phyloP scores from a whole-genome alignment of 30 jellyfish, hydroid and myxozoan species.

The Sanderia malayensis region DNA sequence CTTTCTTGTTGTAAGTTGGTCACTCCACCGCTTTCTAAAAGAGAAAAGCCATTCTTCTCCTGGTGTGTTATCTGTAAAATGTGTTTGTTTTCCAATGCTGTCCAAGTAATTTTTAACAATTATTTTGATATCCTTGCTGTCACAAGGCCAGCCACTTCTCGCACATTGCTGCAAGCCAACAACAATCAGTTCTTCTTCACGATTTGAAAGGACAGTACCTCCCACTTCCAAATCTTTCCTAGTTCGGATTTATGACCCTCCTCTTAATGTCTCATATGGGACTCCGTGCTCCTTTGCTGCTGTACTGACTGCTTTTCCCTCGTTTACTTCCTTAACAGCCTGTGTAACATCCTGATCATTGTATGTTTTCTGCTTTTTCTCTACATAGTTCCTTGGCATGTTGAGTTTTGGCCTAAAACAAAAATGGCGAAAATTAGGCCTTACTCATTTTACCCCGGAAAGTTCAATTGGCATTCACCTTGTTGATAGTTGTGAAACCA shows the following conservation, averaged over 20 bases:
- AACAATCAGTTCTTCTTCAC: slow-evolving; percentile 34
- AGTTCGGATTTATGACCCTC: slow-evolving; percentile 25
- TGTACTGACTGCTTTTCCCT: no score
- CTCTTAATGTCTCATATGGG: slow-evolving; percentile 21
- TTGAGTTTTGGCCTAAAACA: no score
- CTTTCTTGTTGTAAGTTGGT: slow-evolving; percentile 30
- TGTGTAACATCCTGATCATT: no score
- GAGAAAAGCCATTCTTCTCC: slow-evolving; percentile 57
- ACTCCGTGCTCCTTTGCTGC: no score
- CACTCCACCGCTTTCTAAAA: slow-evolving; percentile 31
- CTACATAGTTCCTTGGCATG: no score
- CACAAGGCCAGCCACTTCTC: slow-evolving; percentile 36
- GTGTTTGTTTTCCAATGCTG: slow-evolving; percentile 18
- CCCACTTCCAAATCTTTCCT: slow-evolving; percentile 23
- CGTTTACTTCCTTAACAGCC: no score
- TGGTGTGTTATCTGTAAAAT: slow-evolving; percentile 36
- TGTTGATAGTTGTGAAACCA: no score
- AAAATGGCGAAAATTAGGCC: no score
- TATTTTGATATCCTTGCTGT: slow-evolving; percentile 12
- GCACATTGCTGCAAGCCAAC: slow-evolving; percentile 39
- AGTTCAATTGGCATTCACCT: no score
- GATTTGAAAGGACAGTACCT: not conserved
- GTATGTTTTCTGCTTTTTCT: no score
- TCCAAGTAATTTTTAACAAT: slow-evolving; percentile 41
- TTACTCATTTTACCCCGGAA: no score